Percentiles rank a stretch among this genome's conserved stretches.
Conservation (phyloP, 2,888 invertebrate genomes). For the Idaea biselata region DNA sequence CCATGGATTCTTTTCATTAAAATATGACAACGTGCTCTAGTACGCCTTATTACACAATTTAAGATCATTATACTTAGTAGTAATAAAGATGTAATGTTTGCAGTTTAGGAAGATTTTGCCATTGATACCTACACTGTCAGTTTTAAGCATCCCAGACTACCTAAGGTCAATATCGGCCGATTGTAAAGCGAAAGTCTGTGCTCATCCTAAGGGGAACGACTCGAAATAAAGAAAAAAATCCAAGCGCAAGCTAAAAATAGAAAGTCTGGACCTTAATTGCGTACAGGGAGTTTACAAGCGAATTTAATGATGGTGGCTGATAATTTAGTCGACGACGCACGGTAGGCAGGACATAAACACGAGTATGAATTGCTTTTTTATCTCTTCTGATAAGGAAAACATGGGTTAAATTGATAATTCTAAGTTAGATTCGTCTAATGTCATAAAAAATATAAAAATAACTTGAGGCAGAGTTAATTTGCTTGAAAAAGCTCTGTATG, state of each 20-base stretch:
- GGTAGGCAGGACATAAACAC: no score
- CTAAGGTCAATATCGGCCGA: background rate
- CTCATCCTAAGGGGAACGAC: slow-evolving; percentile 42
- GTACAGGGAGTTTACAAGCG: slow-evolving; percentile 69
- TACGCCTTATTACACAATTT: no score
- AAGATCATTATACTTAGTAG: no score
- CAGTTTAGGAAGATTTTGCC: slow-evolving; percentile 72
- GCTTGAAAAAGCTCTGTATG: no score
- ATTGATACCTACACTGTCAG: slow-evolving; percentile 35
- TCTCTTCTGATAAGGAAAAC: background rate
- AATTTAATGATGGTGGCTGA: slow-evolving; percentile 56
- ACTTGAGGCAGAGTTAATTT: no score
- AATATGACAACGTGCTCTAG: no score
- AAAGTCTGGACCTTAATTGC: slow-evolving; percentile 64
- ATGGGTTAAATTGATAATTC: background rate
- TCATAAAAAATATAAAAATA: background rate
- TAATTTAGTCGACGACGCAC: background rate
- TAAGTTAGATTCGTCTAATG: background rate
- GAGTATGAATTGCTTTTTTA: background rate
- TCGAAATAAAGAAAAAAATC: slow-evolving; percentile 50
- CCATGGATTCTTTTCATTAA: no score
- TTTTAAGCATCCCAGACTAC: no score
- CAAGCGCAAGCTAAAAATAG: slow-evolving; percentile 69
- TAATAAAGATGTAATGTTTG: no score
- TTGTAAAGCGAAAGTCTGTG: background rate